Evolutionary conservation across 2,888 invertebrate species (phyloP).

Genomic region (Orthonevra nobilis): DNA sequence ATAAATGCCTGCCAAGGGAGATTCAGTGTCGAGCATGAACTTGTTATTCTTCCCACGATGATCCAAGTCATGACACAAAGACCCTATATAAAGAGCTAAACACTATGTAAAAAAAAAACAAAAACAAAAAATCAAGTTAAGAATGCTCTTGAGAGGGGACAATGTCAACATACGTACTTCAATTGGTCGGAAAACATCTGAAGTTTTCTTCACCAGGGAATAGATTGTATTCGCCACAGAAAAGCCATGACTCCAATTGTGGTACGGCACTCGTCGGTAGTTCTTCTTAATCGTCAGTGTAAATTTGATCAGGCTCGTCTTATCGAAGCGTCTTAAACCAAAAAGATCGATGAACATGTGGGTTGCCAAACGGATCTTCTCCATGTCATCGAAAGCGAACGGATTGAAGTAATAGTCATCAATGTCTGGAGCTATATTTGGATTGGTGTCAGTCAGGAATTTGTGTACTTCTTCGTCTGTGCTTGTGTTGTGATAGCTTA

Average conservation of each 20-base stretch:
- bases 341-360: slow-evolving; percentile 90
- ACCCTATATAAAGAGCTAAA: slow-evolving; percentile 88
- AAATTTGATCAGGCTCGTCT: slow-evolving; percentile 85
- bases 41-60: slow-evolving; percentile 93
- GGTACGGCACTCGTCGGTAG: slow-evolving; percentile 91
- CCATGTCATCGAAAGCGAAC: slow-evolving; percentile 84
- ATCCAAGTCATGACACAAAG: slow-evolving; percentile 92
- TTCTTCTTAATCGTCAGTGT: slow-evolving; percentile 91
- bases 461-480: slow-evolving; percentile 85
- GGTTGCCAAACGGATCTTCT: slow-evolving; percentile 87
- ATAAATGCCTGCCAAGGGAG: slow-evolving; percentile 91
- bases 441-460: slow-evolving; percentile 72
- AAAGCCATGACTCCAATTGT: slow-evolving; percentile 94
- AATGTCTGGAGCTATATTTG: slow-evolving; percentile 76
- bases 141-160: slow-evolving; percentile 66
- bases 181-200: slow-evolving; percentile 82
- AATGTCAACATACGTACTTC: slow-evolving; percentile 81
- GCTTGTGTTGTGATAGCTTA: slow-evolving; percentile 91
- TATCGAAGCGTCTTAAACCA: slow-evolving; percentile 84
- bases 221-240: slow-evolving; percentile 92
- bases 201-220: slow-evolving; percentile 84
- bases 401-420: slow-evolving; percentile 87
- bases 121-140: background rate
- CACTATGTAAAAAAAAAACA: slow-evolving; percentile 78
- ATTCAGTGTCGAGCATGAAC: slow-evolving; percentile 90